Evolutionary conservation across 2,888 invertebrate genomes (phyloP), one percentile per base, ranked within the genome.

Genomic region (Andrena haemorrhoa): DNA sequence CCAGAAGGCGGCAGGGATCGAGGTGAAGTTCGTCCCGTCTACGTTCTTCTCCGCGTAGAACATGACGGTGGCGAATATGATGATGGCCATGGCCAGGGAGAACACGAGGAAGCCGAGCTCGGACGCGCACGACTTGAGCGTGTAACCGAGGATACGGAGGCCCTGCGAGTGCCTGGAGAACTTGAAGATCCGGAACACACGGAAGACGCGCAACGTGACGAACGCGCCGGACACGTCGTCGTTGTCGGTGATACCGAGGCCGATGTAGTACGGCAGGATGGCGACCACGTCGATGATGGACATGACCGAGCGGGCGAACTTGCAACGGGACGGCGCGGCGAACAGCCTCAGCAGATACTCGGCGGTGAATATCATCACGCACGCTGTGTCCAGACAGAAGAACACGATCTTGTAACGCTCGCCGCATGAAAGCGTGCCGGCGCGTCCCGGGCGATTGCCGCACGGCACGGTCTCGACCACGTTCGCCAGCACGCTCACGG

Each of bases 1-100:
- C 99, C 99, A 99, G 95, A 99, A 99, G 89, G 99, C 99, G 75
- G 99, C 98, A 80, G 99, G 99, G 95, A 99, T 99, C 94, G 99
- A 99, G 85, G 98, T 99, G 95, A 99, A 99, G 94, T 98, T 98
- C 75, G 99, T 99, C 91, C 97, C 97, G 91, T 97, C 97, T 88
- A 98, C 99, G 94, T 99, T 99, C 95, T 99, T 99, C 96, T 99
- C 99, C 70, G 99, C 99, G 95, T 99, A 99, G 95, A 98, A 99
- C 99, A 99, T 99, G 90, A 99, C 99, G 56, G 99, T 99, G 85
- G 99, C 99, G 94, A 99, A 99, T 93, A 99, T 99, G 92, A 99
- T 99, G 94, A 99, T 99, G 92, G 99, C 99, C 99, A 99, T 99
- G 86, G 99, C 99, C 92, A 99, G 95, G 41, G 99, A 99, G 95